Evolutionary conservation across 2,888 invertebrate genomes (phyloP), one percentile per base, ranked within the genome.

Genomic region (Heliconius aoede): DNA sequence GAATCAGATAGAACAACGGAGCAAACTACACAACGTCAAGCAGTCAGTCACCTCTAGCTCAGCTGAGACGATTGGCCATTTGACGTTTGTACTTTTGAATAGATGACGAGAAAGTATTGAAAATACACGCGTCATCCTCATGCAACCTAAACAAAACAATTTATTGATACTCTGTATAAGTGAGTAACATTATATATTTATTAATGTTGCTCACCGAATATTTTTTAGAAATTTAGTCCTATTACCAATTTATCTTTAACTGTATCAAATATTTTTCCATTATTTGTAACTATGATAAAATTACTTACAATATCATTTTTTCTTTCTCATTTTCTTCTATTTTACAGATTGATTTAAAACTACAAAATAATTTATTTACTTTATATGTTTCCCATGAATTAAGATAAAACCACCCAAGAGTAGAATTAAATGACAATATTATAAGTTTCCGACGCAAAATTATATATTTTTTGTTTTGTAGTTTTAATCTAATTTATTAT

Each of bases 61-160:
- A 93, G 93, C 93, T 93, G 86, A 85, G 85, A 84, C 82, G 84
- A 86, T 85, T 84, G 83, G 82, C 81, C 82, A 89, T 91, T 91
- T 91, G 92, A 91, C 92, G 88, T 92, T 92, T 92, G 88, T 88
- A 72, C 73, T 76, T 77, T 75, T 86, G 85, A 83, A 85, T 85
- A 82, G 83, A 90, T 92, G 93, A 93, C 92, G 90, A 92, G 92
- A 92, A 92, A 90, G 88, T 92, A 91, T 91, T 93, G 94, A 94
- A 94, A 94, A 93, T 91, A 91, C 87, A 90, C 92, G 94, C 94
- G 94, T 94, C 94, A 94, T 94, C 90, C 88, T 92, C 86, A 82
- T 80, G 79, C 80, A 83, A 81, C 81, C 77, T 67, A 81, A 77
- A 80, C 80, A 78, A 78, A 78, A 51, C 76, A 74, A 55, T 26